Evolutionary conservation across 2,888 invertebrate genomes (phyloP), one percentile per base, ranked within the genome.

Genomic region (Orthosia cruda): DNA sequence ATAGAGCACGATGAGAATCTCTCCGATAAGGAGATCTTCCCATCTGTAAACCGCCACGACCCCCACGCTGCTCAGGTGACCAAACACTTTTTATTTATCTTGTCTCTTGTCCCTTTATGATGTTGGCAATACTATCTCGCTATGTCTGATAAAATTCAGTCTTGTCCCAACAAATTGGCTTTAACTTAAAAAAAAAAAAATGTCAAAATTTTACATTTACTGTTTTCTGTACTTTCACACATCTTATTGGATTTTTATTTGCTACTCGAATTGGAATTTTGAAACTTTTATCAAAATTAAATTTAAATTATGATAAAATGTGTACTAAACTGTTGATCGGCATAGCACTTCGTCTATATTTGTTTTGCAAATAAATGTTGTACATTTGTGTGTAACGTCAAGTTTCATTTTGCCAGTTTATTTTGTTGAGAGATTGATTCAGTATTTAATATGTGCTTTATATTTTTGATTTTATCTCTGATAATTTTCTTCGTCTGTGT

Each of bases 21-120:
- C 55, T 98, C 98, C 85, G 99, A 99, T 92, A 99, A 99, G 91
- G 98, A 99, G 92, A 98, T 99, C 89, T 98, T 98, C 91, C 97
- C 97, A 40, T 97, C 97, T 18, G 93, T 85, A 90, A 97, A 94
- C 92, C 87, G 97, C 49, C 97, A 97, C 81, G 97, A 97, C 86
- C 97, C 92, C 65, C 97, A 96, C 84, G 92, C 96, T 75, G 97
- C 95, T 97, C 98, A 97, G 97, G 97, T 97, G 94, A 97, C 94
- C 92, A 92, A 91, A 92, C 89, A 89, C 84, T 91, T 88, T 83
- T 84, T 87, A 75, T 88, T 87, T 81, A 85, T 79, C 73, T 89
- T 81, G 47, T 80, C 73, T 77, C 71, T 71, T 80, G 74, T 69
- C 71, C 82, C 79, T 76, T 77, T 74, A 75, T 70, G 68, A 77